Conservation (phyloP, 2,797 vertebrate genomes). For the Rallus crepitans region DNA sequence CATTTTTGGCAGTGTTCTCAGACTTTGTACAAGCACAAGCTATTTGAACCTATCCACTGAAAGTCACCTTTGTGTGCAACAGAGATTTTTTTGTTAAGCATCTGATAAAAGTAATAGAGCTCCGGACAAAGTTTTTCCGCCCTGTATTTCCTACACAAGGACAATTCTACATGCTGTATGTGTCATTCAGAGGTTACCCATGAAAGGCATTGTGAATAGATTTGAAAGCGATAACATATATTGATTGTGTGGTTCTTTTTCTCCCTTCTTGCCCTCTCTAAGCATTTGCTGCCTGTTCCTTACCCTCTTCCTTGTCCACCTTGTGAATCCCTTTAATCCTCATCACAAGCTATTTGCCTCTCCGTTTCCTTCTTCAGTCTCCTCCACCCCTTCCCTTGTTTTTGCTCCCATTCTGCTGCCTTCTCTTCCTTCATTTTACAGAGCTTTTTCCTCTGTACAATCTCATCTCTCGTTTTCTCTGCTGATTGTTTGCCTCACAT, state of each 20-base stretch:
- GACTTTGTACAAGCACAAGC: not conserved
- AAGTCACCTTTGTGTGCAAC: fast-evolving
- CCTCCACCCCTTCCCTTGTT: not conserved
- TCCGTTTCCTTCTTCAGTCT: not conserved
- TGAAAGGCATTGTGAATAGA: not conserved
- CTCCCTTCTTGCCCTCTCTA: not conserved
- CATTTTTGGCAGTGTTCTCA: fast-evolving
- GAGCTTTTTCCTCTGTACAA: not conserved
- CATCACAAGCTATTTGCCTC: not conserved
- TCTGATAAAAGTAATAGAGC: not conserved
- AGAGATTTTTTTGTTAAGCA: not conserved
- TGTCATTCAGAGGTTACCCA: not conserved
- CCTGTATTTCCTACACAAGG: not conserved
- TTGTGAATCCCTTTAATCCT: not conserved
- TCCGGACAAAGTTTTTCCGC: not conserved
- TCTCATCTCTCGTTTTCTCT: not conserved
- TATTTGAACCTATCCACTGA: not conserved
- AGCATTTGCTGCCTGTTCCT: not conserved
- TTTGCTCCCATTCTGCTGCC: not conserved
- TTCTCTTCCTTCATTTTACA: not conserved
- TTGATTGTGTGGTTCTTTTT: not conserved
- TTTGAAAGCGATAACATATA: not conserved
- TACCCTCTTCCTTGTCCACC: not conserved
- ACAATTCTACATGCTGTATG: not conserved
- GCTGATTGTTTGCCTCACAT: not conserved